Evolutionary conservation across 2,113 vertebrate genomes (phyloP).

Genomic region (Callospermophilus lateralis): DNA sequence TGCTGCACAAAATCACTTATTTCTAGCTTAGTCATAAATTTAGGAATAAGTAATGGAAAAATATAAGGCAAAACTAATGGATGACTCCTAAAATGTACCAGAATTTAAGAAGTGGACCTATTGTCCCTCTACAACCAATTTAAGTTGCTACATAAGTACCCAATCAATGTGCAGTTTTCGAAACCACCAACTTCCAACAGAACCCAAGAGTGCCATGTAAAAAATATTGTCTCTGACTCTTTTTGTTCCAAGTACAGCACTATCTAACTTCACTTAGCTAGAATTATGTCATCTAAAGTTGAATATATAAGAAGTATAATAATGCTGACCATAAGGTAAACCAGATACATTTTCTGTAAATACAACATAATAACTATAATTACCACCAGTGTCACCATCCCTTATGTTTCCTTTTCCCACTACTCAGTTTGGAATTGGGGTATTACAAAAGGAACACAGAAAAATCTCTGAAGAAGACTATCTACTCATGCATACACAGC

Average conservation of each 20-base stretch:
- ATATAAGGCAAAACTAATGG: background rate
- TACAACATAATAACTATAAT: background rate
- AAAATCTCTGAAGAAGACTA: background rate
- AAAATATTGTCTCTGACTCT: background rate
- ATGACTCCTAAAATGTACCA: background rate
- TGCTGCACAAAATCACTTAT: background rate
- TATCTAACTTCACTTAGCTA: background rate
- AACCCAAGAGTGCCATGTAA: slow-evolving; percentile 7
- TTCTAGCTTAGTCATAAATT: slow-evolving; percentile 9
- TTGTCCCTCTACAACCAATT: background rate
- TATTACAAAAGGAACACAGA: background rate
- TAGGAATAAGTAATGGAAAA: background rate
- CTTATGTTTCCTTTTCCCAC: background rate
- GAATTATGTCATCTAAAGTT: background rate
- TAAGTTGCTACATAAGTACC: slow-evolving; percentile 27
- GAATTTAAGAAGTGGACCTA: background rate
- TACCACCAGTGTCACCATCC: background rate
- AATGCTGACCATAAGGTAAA: background rate
- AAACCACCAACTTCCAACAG: slow-evolving; percentile 11
- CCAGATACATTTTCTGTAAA: background rate
- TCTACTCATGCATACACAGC: background rate
- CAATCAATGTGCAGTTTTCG: slow-evolving; percentile 37
- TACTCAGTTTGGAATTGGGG: background rate
- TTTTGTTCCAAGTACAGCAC: background rate
- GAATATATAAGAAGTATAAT: background rate